phyloP scores from a whole-genome alignment of 1,140 invertebrate species.

The Triops cancriformis region DNA sequence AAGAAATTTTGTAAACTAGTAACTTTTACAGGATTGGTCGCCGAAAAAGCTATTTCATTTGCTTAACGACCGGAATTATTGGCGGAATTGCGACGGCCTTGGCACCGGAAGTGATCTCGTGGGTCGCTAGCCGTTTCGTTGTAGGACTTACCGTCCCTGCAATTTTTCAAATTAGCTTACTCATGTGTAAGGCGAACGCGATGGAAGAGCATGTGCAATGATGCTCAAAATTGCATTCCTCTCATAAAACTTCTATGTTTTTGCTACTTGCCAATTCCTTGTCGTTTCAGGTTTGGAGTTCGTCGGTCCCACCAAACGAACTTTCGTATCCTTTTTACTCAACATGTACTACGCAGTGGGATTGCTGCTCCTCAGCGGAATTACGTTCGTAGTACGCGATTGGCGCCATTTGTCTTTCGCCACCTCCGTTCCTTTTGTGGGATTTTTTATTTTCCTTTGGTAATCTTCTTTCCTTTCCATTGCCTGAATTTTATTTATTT shows the following conservation, averaged over 20 bases:
- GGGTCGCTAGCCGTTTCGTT: slow-evolving; percentile 7
- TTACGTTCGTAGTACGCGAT: slow-evolving; percentile 31
- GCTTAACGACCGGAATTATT: slow-evolving; percentile 20
- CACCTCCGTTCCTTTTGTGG: slow-evolving; percentile 33
- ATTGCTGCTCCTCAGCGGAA: slow-evolving; percentile 30
- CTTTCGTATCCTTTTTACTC: slow-evolving; percentile 32
- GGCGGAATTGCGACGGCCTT: slow-evolving; percentile 21
- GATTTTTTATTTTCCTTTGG: slow-evolving; percentile 28
- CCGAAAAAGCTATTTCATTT: slow-evolving; percentile 23
- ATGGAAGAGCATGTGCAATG: background rate
- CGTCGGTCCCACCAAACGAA: slow-evolving; percentile 33
- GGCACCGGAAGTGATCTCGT: slow-evolving; percentile 16
- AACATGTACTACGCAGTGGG: slow-evolving; percentile 33
- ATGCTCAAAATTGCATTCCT: background rate
- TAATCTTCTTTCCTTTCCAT: background rate
- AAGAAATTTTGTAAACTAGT: background rate
- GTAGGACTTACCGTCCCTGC: slow-evolving; percentile 24
- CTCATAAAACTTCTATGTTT: background rate
- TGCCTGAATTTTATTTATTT: background rate
- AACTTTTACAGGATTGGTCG: slow-evolving; percentile 24
- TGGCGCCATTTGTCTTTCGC: slow-evolving; percentile 32
- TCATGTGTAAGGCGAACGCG: slow-evolving; percentile 22
- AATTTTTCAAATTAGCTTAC: slow-evolving; percentile 22
- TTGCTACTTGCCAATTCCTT: background rate
- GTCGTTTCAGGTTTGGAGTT: slow-evolving; percentile 29